Evolutionary conservation across 2,113 vertebrate genomes (phyloP), one percentile per base, ranked within the genome.

Genomic region (Myotis brandtii): DNA sequence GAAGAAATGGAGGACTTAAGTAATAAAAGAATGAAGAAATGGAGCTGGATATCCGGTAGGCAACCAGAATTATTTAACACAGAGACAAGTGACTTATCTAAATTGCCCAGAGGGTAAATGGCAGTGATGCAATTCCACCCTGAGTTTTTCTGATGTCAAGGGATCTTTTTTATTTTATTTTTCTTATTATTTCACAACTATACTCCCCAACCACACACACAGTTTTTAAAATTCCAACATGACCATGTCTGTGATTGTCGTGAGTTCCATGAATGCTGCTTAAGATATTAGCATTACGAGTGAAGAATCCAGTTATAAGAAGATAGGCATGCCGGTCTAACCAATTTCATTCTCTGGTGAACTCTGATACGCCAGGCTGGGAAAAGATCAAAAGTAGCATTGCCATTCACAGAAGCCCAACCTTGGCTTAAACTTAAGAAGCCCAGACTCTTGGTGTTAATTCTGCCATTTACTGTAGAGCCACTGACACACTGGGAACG

Each of bases 61-160:
- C 59, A 92, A 95, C 43, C 5, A 79, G 84, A 96, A 96, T 93
- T 70, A 91, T 87, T 92, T 81, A 87, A 92, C 56, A 88, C 7
- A 80, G 18, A 89, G n/a, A 85, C 27, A 95, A 84, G 91, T 87
- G 54, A 80, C 37, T 23, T 81, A 17, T 56, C 16, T 81, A 54
- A 81, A 48, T 5, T 77, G 12, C 32, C 37, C 13, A 77, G 25
- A 20, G 73, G 72, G 56, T 27, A 86, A 81, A 87, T 12, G 9
- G 25, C 48, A 66, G 20, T 46, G 13, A 9, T 84, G 6, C 77
- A 59, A 84, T 83, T 92, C 43, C 76, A 48, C 64, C 23, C n/a
- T 17, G 8, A 76, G 14, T 43, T 81, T 69, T 89, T 75, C 81
- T 87, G 11, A 56, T 85, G 56, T 86, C 75, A 69, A 86, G 64